These are phyloP conservation scores for Ariolimax columbianus DNA, from an alignment of 2,888 invertebrate species.

Conservation along the genomic window DNA sequence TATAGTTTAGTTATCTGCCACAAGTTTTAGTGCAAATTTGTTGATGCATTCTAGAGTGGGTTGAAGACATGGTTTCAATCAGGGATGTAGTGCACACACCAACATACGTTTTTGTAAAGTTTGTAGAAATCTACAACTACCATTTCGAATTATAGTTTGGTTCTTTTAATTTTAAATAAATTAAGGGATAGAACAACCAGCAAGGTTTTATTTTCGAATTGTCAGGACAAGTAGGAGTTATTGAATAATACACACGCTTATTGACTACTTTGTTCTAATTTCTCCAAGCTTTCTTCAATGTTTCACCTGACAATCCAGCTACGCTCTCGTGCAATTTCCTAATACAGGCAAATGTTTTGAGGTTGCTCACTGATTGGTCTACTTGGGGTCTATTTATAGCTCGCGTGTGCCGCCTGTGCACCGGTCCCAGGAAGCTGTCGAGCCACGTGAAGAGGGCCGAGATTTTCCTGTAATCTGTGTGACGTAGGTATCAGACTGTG, in stretches of 20 bases:
- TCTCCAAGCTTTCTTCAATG: background rate
- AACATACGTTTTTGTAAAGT: too few species aligned
- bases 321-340: background rate
- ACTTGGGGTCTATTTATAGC: conserved; percentile 6
- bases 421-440: background rate
- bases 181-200: background rate
- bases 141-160: background rate
- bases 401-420: background rate
- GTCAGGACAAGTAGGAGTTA: background rate
- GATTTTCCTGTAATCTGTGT: background rate
- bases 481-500: background rate
- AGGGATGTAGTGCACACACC: too few species aligned
- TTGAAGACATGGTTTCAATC: too few species aligned
- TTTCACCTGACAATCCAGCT: conserved; percentile 4
- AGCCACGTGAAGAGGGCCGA: background rate
- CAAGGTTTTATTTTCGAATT: background rate
- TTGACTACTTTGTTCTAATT: conserved; percentile 12
- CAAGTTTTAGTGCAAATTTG: too few species aligned
- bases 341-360: conserved; percentile 20
- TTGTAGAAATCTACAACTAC: too few species aligned
- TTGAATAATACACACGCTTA: background rate
- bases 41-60: too few species aligned
- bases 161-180: background rate
- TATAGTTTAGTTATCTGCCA: too few species aligned
- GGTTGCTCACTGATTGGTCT: background rate